phyloP scores from a whole-genome alignment of 2,888 invertebrate species.

The Fissipunctia ypsillon region DNA sequence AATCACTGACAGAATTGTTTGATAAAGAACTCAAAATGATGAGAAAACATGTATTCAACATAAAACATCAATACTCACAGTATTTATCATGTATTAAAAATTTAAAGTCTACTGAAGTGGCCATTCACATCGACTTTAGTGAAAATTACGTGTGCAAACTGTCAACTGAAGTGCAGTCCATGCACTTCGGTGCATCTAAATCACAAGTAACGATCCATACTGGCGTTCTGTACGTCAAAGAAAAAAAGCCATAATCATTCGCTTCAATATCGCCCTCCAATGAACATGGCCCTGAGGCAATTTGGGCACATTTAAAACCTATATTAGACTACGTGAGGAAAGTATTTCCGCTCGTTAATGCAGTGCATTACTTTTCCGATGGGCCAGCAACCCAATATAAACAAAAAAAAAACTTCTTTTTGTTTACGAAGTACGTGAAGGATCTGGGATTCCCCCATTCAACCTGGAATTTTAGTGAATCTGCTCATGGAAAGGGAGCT shows the following conservation, averaged over 20 bases:
- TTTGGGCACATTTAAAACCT: too few species aligned
- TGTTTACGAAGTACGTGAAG: slow-evolving; percentile 1
- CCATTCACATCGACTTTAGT: not conserved
- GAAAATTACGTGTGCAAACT: slow-evolving; percentile 4
- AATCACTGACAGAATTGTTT: slow-evolving; percentile 7
- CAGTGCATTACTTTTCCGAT: slow-evolving; percentile 4
- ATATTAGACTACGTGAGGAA: too few species aligned
- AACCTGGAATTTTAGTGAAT: slow-evolving; percentile 5
- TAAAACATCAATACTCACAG: not conserved
- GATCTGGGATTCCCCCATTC: not conserved
- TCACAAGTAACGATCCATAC: slow-evolving; percentile 4
- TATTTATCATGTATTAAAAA: slow-evolving; percentile 1
- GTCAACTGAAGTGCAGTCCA: not conserved
- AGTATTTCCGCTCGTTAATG: not conserved
- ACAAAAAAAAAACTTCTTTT: too few species aligned
- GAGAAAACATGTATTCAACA: slow-evolving; percentile 1
- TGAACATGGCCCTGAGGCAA: too few species aligned
- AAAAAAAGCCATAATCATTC: slow-evolving; percentile 4
- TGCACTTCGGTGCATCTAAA: not conserved
- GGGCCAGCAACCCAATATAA: too few species aligned
- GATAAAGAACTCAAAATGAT: not conserved
- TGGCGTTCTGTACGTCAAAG: slow-evolving; percentile 3
- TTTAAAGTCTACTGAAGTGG: not conserved
- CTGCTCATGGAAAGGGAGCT: slow-evolving; percentile 2
- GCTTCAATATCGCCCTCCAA: too few species aligned